A percentile compares a stretch with the other conserved stretches of the same genome.
Conservation (phyloP, 1,140 invertebrate genomes). For the Elysia chlorotica region DNA sequence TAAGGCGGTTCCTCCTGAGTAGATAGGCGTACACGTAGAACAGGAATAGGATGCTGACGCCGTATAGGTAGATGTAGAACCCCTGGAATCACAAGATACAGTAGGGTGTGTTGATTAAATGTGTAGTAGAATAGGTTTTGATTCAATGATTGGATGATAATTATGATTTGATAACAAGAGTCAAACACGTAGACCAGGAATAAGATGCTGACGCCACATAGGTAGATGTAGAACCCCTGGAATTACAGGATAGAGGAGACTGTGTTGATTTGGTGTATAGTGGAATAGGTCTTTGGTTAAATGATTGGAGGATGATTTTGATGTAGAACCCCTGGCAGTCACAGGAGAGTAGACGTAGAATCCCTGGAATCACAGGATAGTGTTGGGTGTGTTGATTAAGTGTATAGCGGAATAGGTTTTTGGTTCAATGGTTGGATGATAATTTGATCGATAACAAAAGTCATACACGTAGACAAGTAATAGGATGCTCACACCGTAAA, state of each 20-base stretch:
- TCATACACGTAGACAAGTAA: too few species aligned
- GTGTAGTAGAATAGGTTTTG: not conserved
- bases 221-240: slow-evolving; percentile 95
- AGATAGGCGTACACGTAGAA: slow-evolving; percentile 97
- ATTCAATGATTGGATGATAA: too few species aligned
- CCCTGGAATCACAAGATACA: slow-evolving; percentile 76
- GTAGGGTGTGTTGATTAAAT: not conserved
- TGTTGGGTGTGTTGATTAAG: not conserved
- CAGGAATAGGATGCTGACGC: slow-evolving; percentile 91
- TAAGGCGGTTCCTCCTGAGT: slow-evolving; percentile 62
- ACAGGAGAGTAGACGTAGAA: slow-evolving; percentile 98
- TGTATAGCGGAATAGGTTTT: not conserved
- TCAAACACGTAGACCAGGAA: slow-evolving; percentile 97
- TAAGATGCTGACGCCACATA: slow-evolving; percentile 92
- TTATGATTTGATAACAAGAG: too few species aligned
- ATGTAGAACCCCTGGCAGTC: not conserved
- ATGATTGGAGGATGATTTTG: not conserved
- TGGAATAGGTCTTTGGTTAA: not conserved
- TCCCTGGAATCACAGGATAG: slow-evolving; percentile 67
- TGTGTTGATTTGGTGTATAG: not conserved
- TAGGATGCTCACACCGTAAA: not conserved
- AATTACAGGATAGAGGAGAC: not conserved
- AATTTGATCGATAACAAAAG: too few species aligned
- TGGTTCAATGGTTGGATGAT: not conserved
- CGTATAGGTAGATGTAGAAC: slow-evolving; percentile 97